Base-by-base conservation (phyloP, 35 echinoderm and acorn worm species). In the Ophiothrix spiculata region DNA sequence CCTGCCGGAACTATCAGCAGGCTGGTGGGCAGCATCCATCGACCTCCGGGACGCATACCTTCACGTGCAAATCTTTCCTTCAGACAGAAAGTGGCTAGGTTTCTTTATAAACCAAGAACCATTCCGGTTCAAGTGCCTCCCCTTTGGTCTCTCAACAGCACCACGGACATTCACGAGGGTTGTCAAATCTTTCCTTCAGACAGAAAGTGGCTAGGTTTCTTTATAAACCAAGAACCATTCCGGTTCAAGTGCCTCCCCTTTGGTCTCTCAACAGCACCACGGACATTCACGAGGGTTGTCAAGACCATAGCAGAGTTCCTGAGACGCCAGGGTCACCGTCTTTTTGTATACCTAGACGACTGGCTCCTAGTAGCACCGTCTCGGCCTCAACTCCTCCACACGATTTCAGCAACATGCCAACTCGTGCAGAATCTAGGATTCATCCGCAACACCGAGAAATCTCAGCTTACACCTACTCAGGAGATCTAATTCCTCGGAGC, bases 331-430 rank as follows among this genome's bases (percentile, higher is more conserved):
- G 74, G 74, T 8, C 8, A 8, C n/a, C 6, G 6, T 8, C 8
- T 76, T 35, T 76, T 76, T 76, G n/a, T 76, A 76, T 76, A 76
- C 74, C 28, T 76, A 76, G 74, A 76, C 74, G 74, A 76, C 74
- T 76, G 74, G 74, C 74, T 76, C 34, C 74, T 76, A 28, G 34
- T 76, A 13, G 74, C 74, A 8, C 74, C 74, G 10, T 10, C 28
- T 13, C 74, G 29, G 28, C 10, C 34, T 8, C 6, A 6, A 35
- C n/a, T 31, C 6, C 6, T 28, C 10, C 34, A 31, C 10, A 35
- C 34, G 29, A 29, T 8, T 12, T 8, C 8, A 35, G 74, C 29
- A 35, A 8, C 6, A 12, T n/a, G n/a, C n/a, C 74, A 28, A 6
- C 74, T 76, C 6, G 74, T 76, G 6, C 74, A 10, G 74, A 13